Percentiles rank a stretch among this genome's conserved stretches.
These are phyloP conservation scores for Gymnocheta viridis DNA, from an alignment of 2,888 invertebrate species.

Conservation along the genomic window DNA sequence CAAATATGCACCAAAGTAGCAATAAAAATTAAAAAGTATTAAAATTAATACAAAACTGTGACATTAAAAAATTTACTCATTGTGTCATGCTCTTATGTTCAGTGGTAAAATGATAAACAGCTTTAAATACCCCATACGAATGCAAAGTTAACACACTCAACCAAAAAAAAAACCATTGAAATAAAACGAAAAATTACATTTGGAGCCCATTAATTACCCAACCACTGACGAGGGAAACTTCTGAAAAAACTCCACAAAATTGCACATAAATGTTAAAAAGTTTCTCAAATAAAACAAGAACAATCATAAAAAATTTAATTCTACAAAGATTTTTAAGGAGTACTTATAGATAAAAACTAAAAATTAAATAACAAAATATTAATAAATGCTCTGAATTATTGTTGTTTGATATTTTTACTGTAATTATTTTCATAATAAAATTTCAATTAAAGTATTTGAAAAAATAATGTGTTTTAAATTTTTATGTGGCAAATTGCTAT, in stretches of 20 bases:
- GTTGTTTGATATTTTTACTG: not conserved
- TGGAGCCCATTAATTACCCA: conserved; percentile 62
- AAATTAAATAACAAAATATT: conserved; percentile 1
- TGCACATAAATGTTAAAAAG: conserved; percentile 23
- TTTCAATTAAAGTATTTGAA: conserved; percentile 33
- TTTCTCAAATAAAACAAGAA: conserved; percentile 15
- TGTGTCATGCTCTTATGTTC: not conserved
- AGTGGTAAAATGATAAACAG: conserved; percentile 57
- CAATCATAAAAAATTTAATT: conserved; percentile 18
- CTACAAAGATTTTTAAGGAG: conserved; percentile 47
- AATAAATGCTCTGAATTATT: not conserved
- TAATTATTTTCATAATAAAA: conserved; percentile 46
- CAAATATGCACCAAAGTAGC: not conserved
- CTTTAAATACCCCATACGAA: conserved; percentile 14
- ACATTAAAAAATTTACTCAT: not conserved
- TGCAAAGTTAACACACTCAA: conserved; percentile 43
- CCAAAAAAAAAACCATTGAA: conserved; percentile 19
- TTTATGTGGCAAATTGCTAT: not conserved
- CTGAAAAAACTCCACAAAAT: not conserved
- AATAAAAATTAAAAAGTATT: conserved; percentile 13
- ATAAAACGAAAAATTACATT: conserved; percentile 56
- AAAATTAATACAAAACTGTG: conserved; percentile 6
- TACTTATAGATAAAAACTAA: conserved; percentile 57
- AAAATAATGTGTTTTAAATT: not conserved
- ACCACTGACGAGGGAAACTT: conserved; percentile 17